Base-by-base conservation (phyloP, 2,888 invertebrate genomes). In the Andrena haemorrhoa region DNA sequence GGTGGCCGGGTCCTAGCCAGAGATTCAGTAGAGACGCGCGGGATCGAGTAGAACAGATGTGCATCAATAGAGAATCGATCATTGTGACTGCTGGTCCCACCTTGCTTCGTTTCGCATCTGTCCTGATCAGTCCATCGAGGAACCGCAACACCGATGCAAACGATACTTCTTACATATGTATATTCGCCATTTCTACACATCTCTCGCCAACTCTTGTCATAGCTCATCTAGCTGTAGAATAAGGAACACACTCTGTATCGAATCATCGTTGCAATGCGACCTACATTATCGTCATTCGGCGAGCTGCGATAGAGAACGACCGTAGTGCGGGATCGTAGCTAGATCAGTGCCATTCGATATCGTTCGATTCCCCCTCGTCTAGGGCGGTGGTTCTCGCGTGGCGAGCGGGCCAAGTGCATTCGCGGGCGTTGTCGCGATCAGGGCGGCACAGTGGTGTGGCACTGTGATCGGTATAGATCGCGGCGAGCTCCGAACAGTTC, bases 31-130 rank as follows among this genome's bases (percentile, higher is more conserved):
- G 76, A 76, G 41, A 70, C 72, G 74, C 83, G 83, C 65, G 47
- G 41, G 74, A 58, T 71, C 76, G 74, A 82, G 79, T 82, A 83
- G 83, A 77, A 83, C 83, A 82, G 83, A 82, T 78, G 72, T 82
- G 69, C 74, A 69, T 66, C 61, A 69, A 56, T 80, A 79, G 79
- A 76, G 83, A 77, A 84, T 85, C 88, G 88, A 90, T 90, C 88
- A 87, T 90, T 90, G 89, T 91, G 93, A 92, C 93, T 93, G 93
- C 93, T 93, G 93, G 93, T 93, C 93, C 93, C 92, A 86, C 90
- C 90, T 90, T 92, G 91, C 91, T 92, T 93, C 92, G 92, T 92
- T 92, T 85, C 88, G 86, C 86, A 82, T 79, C 79, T 80, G 84
- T 86, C 79, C 88, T 79, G 85, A 86, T 79, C 83, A 79, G 74